These are phyloP conservation scores for Enteromius paludinosus DNA, from an alignment of 2,797 vertebrate species.

Conservation along the genomic window DNA sequence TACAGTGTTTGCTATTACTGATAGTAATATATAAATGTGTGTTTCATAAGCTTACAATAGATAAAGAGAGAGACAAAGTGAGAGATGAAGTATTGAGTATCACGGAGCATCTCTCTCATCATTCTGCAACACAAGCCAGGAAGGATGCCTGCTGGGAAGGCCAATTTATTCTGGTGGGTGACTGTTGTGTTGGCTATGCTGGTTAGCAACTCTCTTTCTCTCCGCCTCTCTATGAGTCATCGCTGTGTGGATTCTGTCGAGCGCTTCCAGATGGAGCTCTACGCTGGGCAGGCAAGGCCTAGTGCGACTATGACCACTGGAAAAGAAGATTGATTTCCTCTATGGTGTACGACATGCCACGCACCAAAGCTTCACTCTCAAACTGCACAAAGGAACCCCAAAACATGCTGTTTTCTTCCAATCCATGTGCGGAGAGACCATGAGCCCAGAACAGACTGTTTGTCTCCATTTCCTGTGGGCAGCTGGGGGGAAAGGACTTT, in stretches of 20 bases:
- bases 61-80: not conserved
- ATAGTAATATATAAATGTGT: too few relatives aligned
- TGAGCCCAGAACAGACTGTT: not conserved
- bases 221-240: constrained; percentile 24
- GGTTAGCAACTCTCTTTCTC: constrained; percentile 21
- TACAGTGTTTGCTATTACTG: not conserved
- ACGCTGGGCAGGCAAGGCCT: constrained; percentile 52
- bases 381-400: constrained; percentile 71
- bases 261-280: constrained; percentile 78
- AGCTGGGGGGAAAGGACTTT: not conserved
- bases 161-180: constrained; percentile 77
- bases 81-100: constrained; percentile 27
- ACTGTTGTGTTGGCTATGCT: constrained; percentile 63
- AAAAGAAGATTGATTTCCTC: constrained; percentile 84
- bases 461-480: constrained; percentile 28
- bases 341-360: constrained; percentile 77
- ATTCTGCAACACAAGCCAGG: constrained; percentile 70
- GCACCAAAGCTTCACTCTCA: constrained; percentile 71
- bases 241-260: constrained; percentile 67
- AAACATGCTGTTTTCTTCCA: constrained; percentile 64
- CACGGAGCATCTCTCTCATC: constrained; percentile 46
- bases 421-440: constrained; percentile 54
- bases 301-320: constrained; percentile 36
- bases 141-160: constrained; percentile 65
- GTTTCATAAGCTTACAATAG: too few relatives aligned